Percentiles rank a stretch among this genome's conserved stretches.
Conservation (phyloP, 2,797 vertebrate genomes). For the Notolabrus celidotus region DNA sequence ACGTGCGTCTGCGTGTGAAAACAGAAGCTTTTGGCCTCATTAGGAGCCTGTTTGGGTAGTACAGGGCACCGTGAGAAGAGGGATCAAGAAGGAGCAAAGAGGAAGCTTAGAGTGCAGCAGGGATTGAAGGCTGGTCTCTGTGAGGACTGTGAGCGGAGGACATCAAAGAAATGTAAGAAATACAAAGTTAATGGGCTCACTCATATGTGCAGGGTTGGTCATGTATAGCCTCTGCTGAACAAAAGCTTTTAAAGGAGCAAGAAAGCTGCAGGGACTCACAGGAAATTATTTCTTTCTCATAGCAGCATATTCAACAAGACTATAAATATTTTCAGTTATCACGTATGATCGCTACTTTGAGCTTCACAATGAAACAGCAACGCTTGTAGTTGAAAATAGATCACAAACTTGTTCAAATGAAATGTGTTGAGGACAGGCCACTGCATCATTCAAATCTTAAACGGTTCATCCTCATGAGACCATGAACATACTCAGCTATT, state of each 20-base stretch:
- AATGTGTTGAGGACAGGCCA: too few relatives aligned
- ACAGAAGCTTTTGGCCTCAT: conserved; percentile 71
- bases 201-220: conserved; percentile 45
- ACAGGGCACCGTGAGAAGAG: conserved; percentile 61
- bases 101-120: conserved; percentile 62
- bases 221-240: conserved; percentile 37
- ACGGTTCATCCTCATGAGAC: not conserved
- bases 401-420: too few relatives aligned
- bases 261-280: conserved; percentile 27
- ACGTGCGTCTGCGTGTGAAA: conserved; percentile 25
- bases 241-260: conserved; percentile 36
- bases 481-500: not conserved
- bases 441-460: not conserved
- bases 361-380: too few relatives aligned
- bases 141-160: conserved; percentile 60
- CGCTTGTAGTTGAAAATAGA: too few relatives aligned
- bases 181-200: conserved; percentile 69
- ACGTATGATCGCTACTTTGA: not conserved
- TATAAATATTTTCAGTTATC: conserved; percentile 7
- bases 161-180: conserved; percentile 70
- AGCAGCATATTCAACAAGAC: conserved; percentile 13
- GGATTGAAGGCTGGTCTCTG: conserved; percentile 72
- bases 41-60: conserved; percentile 69
- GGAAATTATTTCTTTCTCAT: conserved; percentile 31
- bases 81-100: conserved; percentile 74